phyloP scores from a whole-genome alignment of 2,113 vertebrate species.

The Propithecus coquereli region DNA sequence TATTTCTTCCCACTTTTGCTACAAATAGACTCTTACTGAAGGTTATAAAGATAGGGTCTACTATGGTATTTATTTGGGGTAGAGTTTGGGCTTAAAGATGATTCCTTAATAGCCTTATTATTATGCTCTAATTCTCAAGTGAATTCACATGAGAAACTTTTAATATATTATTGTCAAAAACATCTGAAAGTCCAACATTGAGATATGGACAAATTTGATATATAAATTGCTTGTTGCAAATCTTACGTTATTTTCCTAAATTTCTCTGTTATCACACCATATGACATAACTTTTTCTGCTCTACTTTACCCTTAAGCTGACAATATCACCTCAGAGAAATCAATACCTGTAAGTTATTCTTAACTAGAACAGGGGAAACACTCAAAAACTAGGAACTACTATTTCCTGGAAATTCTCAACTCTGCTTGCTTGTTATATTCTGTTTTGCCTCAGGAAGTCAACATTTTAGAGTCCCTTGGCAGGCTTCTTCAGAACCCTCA shows the following conservation, averaged over 20 bases:
- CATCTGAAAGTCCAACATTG: background rate
- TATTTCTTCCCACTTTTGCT: background rate
- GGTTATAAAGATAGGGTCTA: background rate
- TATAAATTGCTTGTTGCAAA: background rate
- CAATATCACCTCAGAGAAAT: background rate
- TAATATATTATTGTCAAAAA: background rate
- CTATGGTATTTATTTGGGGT: background rate
- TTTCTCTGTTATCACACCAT: background rate
- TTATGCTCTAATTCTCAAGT: background rate
- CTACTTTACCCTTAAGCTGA: background rate
- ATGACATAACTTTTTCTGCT: background rate
- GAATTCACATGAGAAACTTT: background rate
- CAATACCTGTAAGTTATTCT: background rate
- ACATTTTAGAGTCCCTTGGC: background rate
- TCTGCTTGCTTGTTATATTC: background rate
- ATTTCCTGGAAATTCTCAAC: background rate
- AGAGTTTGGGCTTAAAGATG: background rate
- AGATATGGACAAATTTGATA: background rate
- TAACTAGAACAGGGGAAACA: background rate
- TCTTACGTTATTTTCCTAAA: background rate
- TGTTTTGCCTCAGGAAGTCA: background rate
- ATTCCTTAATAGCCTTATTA: slow-evolving; percentile 2
- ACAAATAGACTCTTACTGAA: background rate
- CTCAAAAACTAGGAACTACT: background rate
- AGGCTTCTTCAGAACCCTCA: background rate